Evolutionary conservation across 2,888 invertebrate genomes (phyloP), one percentile per base, ranked within the genome.

Genomic region (Timandra comae): DNA sequence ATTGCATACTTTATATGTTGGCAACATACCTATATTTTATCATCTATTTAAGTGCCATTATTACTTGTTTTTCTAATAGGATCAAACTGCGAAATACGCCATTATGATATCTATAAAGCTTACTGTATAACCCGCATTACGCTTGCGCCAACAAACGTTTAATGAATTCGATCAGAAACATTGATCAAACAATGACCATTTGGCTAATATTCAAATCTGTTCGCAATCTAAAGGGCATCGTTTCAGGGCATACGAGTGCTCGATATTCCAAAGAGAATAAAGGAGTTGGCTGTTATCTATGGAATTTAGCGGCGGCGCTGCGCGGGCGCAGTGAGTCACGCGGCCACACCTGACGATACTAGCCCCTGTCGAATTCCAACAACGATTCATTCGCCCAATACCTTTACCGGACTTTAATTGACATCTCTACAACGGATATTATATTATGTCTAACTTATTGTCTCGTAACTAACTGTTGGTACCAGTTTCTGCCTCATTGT

Each of bases 311-410:
- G 69, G 61, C 65, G 62, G 52, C 57, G 63, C 66, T 66, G 65
- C 58, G 11, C n/a, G 23, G 4, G 16, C 16, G 8, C 8, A 52
- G 58, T 77, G 81, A 80, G 58, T 80, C 82, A 82, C 63, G 60
- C 59, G 51, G 58, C 81, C 82, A 79, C 82, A 81, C 82, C 82
- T 84, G 82, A 80, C 70, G 74, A 67, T 55, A 62, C 58, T 61
- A 64, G 67, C 65, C 63, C 63, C 64, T 71, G 67, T 66, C 67
- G 68, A 77, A 79, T 78, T 71, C 78, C 78, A 33, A 30, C 22
- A 35, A 40, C 43, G 43, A 45, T 46, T 41, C 43, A 46, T 38
- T 48, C 47, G 50, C 51, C 58, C 55, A 63, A 24, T 11, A 9
- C 9, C 11, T 24, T 24, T 10, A 10, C 11, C 7, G 56, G 55